These are phyloP conservation scores for Arctia plantaginis DNA, from an alignment of 2,888 invertebrate species.

Conservation along the genomic window DNA sequence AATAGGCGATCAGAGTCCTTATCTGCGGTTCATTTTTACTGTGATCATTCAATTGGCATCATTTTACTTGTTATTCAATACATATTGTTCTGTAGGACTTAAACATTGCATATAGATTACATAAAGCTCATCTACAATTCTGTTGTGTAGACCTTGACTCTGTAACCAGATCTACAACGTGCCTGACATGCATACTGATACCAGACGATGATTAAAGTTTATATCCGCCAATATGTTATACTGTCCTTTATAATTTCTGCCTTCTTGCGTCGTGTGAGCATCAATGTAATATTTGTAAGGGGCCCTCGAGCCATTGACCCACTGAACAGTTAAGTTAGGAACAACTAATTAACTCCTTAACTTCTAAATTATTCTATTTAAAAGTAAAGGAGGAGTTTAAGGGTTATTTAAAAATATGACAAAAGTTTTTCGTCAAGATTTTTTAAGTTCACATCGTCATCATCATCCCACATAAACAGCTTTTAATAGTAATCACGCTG, in stretches of 20 bases:
- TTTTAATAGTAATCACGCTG: no score
- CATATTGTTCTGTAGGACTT: not conserved
- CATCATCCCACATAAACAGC: no score
- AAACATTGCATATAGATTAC: not conserved
- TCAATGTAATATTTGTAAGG: not conserved
- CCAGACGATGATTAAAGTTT: not conserved
- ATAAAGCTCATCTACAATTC: not conserved
- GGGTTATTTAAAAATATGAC: no score
- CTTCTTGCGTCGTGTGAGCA: not conserved
- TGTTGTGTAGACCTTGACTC: not conserved
- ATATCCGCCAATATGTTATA: fast-evolving
- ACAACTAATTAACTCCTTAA: not conserved
- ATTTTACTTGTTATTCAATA: not conserved
- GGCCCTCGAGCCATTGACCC: not conserved
- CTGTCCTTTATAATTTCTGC: not conserved
- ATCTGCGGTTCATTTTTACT: not conserved
- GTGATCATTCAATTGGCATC: not conserved
- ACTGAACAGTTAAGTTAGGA: not conserved
- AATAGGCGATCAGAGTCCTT: not conserved
- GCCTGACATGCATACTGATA: not conserved
- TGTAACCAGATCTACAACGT: not conserved
- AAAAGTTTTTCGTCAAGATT: no score
- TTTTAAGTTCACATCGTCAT: no score
- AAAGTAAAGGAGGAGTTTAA: not conserved
- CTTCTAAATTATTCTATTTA: not conserved